Conservation (phyloP, 2,888 invertebrate species). For the Metellina segmentata region DNA sequence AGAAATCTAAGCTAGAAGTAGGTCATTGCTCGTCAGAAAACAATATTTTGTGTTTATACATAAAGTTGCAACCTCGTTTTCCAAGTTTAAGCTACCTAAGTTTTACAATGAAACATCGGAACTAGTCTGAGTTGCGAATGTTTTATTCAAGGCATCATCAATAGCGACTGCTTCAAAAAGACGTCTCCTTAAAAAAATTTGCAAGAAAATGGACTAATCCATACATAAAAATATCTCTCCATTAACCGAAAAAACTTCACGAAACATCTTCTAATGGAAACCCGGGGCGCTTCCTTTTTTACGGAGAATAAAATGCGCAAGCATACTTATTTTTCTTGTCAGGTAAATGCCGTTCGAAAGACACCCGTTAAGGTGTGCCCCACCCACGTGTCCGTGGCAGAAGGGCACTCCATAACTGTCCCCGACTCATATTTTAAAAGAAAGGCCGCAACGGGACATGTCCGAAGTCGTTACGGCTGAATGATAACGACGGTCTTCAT, state of each 20-base stretch:
- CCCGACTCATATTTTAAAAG: neutral
- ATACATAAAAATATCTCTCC: neutral
- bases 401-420: slow-evolving; percentile 22
- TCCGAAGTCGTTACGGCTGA: slow-evolving; percentile 7
- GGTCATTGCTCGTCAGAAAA: neutral
- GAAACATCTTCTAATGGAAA: neutral
- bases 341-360: neutral
- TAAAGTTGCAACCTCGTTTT: neutral
- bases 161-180: neutral
- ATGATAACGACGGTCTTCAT: slow-evolving; percentile 32
- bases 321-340: neutral
- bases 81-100: neutral
- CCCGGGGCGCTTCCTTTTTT: neutral
- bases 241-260: neutral
- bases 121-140: neutral
- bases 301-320: neutral
- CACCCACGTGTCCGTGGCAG: neutral
- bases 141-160: neutral
- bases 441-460: neutral
- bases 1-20: neutral
- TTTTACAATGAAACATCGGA: neutral
- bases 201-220: neutral
- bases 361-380: neutral
- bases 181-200: neutral
- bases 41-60: neutral